phyloP scores from a whole-genome alignment of 1,140 invertebrate genomes.

The Panagrolaimus sp. region DNA sequence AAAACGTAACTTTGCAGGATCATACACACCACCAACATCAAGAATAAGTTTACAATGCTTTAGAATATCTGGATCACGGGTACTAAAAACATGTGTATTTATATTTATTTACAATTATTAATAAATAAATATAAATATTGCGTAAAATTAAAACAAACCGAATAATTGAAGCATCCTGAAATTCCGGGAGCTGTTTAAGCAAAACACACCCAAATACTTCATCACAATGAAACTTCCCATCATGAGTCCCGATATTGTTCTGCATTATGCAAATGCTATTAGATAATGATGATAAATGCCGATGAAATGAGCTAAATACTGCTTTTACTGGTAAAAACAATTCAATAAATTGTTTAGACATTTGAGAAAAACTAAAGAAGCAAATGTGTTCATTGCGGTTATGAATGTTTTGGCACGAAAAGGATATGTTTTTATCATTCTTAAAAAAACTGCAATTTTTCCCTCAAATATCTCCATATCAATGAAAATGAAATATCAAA shows the following conservation, averaged over 20 bases:
- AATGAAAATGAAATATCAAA: too few relatives aligned
- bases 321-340: too few relatives aligned
- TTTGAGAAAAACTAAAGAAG: too few relatives aligned
- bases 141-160: neutral
- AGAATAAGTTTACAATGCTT: conserved; percentile 85
- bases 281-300: too few relatives aligned
- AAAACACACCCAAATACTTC: conserved; percentile 80
- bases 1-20: conserved; percentile 72
- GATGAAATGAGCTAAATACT: too few relatives aligned
- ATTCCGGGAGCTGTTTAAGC: neutral
- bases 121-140: too few relatives aligned
- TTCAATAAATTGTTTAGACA: too few relatives aligned
- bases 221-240: conserved; percentile 83
- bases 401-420: too few relatives aligned
- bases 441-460: too few relatives aligned
- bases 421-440: too few relatives aligned
- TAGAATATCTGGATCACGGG: conserved; percentile 68
- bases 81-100: conserved; percentile 61
- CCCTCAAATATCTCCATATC: too few relatives aligned
- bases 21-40: conserved; percentile 88
- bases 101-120: conserved; percentile 15
- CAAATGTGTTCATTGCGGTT: too few relatives aligned
- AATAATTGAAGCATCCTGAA: conserved; percentile 5
- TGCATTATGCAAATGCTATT: neutral
- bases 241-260: conserved; percentile 65